Conservation (phyloP, 2,113 vertebrate genomes). For the Eurystomus gularis region DNA sequence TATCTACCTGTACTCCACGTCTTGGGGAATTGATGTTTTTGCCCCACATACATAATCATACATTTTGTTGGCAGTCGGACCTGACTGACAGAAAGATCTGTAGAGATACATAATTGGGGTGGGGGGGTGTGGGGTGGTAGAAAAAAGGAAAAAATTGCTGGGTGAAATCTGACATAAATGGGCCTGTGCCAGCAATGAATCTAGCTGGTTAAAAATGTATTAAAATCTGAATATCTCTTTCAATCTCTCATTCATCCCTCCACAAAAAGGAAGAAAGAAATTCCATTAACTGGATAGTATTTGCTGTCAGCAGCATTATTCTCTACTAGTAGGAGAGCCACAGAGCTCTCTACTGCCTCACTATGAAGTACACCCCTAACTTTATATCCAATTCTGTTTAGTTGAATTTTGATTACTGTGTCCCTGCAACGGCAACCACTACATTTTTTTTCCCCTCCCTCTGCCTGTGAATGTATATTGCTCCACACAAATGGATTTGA, state of each 20-base stretch:
- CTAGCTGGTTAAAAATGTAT: neutral
- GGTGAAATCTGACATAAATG: neutral
- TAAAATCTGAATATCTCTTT: slow-evolving; percentile 24
- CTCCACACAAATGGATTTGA: neutral
- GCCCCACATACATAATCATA: neutral
- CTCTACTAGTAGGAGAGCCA: neutral
- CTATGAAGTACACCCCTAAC: neutral
- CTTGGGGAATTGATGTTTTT: neutral
- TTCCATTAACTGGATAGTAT: neutral
- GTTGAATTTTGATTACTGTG: neutral
- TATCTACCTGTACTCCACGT: neutral
- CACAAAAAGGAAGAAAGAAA: slow-evolving; percentile 15
- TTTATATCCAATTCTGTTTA: neutral
- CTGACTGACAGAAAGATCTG: neutral
- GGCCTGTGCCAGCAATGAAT: neutral
- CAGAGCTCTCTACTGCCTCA: neutral
- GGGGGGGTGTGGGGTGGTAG: too few species aligned
- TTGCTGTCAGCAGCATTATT: slow-evolving; percentile 22
- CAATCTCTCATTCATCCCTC: slow-evolving; percentile 16
- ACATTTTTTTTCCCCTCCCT: neutral
- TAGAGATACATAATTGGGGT: neutral
- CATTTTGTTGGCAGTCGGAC: neutral
- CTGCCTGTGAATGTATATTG: neutral
- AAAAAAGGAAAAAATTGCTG: neutral
- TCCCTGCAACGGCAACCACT: neutral